Base-by-base conservation (phyloP, 1,140 invertebrate genomes). In the Leguminivora glycinivorella region DNA sequence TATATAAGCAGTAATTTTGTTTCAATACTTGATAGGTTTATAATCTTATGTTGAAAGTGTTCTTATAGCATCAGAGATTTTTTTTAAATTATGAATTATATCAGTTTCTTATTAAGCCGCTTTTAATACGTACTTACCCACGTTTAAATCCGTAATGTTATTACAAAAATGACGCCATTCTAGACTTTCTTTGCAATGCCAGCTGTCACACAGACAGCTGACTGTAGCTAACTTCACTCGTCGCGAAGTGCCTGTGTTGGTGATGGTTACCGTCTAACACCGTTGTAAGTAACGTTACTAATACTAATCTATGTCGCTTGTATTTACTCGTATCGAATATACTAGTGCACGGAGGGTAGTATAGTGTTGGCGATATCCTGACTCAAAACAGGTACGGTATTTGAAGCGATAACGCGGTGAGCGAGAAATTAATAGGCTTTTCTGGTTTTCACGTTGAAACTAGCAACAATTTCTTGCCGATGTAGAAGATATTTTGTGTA, bases 271-370 rank as follows among this genome's bases (percentile, higher is more conserved):
- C 81, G 78, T 73, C 81, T 86, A 88, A 85, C 79, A 75, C 56
- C 75, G 73, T 86, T 87, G 86, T 88, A 88, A 88, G 86, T 88
- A 88, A 85, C 79, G 79, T 78, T 88, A 88, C 86, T 88, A 88
- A 85, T 88, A 68, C 81, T 74, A 63, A 26, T 72, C n/a, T 67
- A 47, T 71, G 67, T 60, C 63, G 40, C 66, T 63, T 63, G 25
- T 22, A 17, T 29, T 52, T 22, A n/a, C 43, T n/a, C n/a, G 14
- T 52, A 52, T 5, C 47, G 4, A 52, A 1, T 43, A 43, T 43
- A 43, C 4, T 43, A 43, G 47, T 52, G 47, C 19, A 52, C n/a
- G 47, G 47, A 52, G n/a, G 17, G n/a, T n/a, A 22, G 34, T 6
- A 19, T 52, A 52, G 47, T 52, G 47, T 52, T 52, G 47, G 47